A percentile compares a stretch with the other conserved stretches of the same genome.
phyloP scores from a whole-genome alignment of 2,888 invertebrate genomes.

The Leptopilina syphax region DNA sequence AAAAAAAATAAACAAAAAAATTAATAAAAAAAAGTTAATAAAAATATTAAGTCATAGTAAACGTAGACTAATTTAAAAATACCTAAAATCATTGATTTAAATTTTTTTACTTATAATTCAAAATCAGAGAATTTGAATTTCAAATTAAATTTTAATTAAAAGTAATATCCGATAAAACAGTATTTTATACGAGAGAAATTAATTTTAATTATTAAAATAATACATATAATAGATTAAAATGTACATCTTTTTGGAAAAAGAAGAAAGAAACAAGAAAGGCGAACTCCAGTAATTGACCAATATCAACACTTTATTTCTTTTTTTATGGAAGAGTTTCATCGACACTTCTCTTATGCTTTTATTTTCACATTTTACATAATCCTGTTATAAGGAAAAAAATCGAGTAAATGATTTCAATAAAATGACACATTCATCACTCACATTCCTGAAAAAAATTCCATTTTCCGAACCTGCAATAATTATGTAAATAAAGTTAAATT shows the following conservation, averaged over 20 bases:
- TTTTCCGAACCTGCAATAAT: no score
- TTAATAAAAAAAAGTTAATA: no score
- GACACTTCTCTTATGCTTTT: not conserved
- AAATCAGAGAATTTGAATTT: no score
- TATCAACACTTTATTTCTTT: not conserved
- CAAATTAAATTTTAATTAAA: not conserved
- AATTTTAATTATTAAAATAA: not conserved
- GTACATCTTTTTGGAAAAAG: not conserved
- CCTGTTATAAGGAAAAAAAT: not conserved
- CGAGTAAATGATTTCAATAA: not conserved
- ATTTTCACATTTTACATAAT: not conserved
- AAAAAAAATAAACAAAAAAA: no score
- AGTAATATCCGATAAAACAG: not conserved
- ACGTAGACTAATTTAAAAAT: no score
- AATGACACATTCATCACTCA: no score
- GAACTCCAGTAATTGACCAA: not conserved
- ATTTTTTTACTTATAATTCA: no score
- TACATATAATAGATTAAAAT: not conserved
- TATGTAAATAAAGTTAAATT: no score
- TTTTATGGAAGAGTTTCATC: not conserved
- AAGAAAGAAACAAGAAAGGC: not conserved
- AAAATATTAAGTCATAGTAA: no score
- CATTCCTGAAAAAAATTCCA: no score
- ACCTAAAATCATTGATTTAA: no score
- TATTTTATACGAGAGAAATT: not conserved